A percentile compares a stretch with the other conserved stretches of the same genome.
Conservation (phyloP, 2,888 invertebrate species). For the Philereme transversata region DNA sequence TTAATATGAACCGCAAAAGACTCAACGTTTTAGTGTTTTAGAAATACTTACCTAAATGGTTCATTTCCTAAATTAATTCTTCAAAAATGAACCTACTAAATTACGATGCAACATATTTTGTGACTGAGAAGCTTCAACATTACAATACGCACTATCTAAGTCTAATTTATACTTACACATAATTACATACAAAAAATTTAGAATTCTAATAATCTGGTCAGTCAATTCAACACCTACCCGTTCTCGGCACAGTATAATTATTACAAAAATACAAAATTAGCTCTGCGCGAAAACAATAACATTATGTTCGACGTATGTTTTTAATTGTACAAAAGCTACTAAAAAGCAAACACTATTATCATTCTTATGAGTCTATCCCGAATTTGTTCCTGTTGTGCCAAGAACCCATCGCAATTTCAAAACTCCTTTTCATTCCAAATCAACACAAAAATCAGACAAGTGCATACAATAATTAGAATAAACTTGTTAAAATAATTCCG, state of each 20-base stretch:
- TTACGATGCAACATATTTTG: conserved; percentile 53
- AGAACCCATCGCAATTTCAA: conserved; percentile 55
- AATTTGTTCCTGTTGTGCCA: conserved; percentile 53
- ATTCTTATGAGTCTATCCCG: conserved; percentile 17
- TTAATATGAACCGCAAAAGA: conserved; percentile 6
- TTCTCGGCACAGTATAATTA: conserved; percentile 67
- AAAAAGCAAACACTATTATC: conserved; percentile 20
- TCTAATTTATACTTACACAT: conserved; percentile 61
- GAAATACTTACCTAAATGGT: conserved; percentile 21
- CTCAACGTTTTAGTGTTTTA: conserved; percentile 10
- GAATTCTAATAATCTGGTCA: conserved; percentile 69
- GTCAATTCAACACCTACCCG: conserved; percentile 67
- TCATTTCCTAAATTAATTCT: conserved; percentile 19
- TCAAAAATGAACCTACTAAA: conserved; percentile 39
- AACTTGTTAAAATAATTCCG: conserved; percentile 37
- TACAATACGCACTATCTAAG: conserved; percentile 67
- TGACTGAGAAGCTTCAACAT: conserved; percentile 62
- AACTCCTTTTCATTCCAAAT: conserved; percentile 49
- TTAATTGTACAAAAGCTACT: conserved; percentile 34
- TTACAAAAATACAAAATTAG: conserved; percentile 37
- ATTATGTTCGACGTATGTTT: conserved; percentile 6
- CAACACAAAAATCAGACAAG: conserved; percentile 42
- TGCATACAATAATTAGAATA: conserved; percentile 40
- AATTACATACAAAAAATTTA: conserved; percentile 71
- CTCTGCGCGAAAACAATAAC: conserved; percentile 27